Evolutionary conservation across 1,140 invertebrate genomes (phyloP), one percentile per base, ranked within the genome.

Genomic region (Centruroides sculpturatus): DNA sequence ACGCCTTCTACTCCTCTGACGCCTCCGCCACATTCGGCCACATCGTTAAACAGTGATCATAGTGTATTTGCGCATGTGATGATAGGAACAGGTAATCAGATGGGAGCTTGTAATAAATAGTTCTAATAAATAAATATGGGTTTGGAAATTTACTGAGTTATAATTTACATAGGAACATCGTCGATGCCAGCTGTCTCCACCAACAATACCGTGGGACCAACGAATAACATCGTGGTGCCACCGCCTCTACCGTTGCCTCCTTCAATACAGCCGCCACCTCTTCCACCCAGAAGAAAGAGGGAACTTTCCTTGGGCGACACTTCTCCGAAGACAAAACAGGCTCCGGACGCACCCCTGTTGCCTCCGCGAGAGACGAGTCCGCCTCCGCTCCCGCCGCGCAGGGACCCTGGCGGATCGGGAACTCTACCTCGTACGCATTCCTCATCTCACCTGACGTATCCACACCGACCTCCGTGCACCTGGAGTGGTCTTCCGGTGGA

Each of bases 301-400:
- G 82, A 84, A 65, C 80, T 78, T 67, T 80, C 78, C 41, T 68
- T 78, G n/a, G 77, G 78, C 11, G 82, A 84, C 62, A 73, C 67
- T 12, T 73, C 72, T 3, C 73, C 71, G 2, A 67, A 79, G 74
- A 76, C 71, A 47, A 75, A 77, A 67, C 80, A 82, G 71, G 78
- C 79, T 34, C 77, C 79, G 34, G 80, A 81, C 66, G 78, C 80
- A 48, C 80, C 80, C 3, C 73, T 78, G 47, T 71, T 82, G 64
- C 81, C 82, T 35, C 79, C 81, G 12, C 71, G 78, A 60, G 80
- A 82, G 66, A 72, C 74, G 56, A 79, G 76, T 79, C 81, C 83
- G 35, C 82, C 82, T 3, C 79, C 79, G 57, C 70, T 83, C 57
- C 82, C 82, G 23, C 67, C 64, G 46, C 72, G 81, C 60, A 70